phyloP scores from a whole-genome alignment of 2,113 vertebrate genomes.

The Lepisosteus osseus region DNA sequence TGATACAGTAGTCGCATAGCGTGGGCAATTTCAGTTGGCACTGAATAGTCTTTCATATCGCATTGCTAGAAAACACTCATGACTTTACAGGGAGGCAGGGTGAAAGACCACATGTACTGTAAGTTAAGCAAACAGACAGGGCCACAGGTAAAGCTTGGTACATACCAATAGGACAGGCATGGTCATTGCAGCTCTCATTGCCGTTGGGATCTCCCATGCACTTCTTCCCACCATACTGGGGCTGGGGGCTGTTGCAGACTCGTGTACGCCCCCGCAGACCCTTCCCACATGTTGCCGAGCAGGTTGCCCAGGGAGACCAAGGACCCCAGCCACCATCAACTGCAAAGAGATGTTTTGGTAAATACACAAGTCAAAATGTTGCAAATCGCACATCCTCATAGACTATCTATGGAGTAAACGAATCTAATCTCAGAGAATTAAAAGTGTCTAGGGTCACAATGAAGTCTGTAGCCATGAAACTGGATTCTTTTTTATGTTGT shows the following conservation, averaged over 20 bases:
- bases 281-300: conserved; percentile 84
- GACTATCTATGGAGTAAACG: background rate
- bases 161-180: conserved; percentile 84
- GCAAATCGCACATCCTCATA: background rate
- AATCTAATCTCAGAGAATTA: too few relatives aligned
- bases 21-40: too few relatives aligned
- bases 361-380: background rate
- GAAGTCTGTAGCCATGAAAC: too few relatives aligned
- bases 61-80: too few relatives aligned
- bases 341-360: conserved; percentile 39
- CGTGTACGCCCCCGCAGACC: conserved; percentile 78
- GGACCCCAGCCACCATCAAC: conserved; percentile 94
- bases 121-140: background rate
- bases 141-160: background rate
- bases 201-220: conserved; percentile 77
- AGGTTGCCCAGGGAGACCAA: conserved; percentile 94
- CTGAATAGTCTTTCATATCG: too few relatives aligned
- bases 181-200: conserved; percentile 80
- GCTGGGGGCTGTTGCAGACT: conserved; percentile 85
- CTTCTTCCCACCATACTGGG: conserved; percentile 78
- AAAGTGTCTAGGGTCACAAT: too few relatives aligned
- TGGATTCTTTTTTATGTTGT: too few relatives aligned
- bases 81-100: too few relatives aligned
- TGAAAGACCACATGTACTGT: too few relatives aligned
- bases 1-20: too few relatives aligned